Base-by-base conservation (phyloP, 1,140 invertebrate genomes). In the Anoplolepis gracilipes region DNA sequence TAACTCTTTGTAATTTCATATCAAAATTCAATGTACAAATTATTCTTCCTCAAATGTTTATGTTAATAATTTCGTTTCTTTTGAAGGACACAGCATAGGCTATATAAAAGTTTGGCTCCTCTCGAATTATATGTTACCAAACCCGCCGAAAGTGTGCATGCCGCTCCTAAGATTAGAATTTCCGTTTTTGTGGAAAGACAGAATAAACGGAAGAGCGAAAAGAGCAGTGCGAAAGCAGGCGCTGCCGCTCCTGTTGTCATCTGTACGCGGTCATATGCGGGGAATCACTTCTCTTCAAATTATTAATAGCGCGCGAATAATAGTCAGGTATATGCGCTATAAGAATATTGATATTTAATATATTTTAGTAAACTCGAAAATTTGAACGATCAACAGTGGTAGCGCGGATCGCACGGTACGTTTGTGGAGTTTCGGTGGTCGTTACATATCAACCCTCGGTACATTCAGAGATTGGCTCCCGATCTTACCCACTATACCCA, bases 71-170 rank as follows among this genome's bases (percentile, higher is more conserved):
- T 59, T 53, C 16, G 6, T 25, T 33, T 46, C 11, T 16, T n/a
- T 57, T 10, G 7, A 75, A 95, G 96, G 95, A 16, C 96, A 97
- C 46, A 95, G 96, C 0, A 92, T 95, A 55, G 97, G 97, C 10
- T 97, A 97, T 87, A 95, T 97, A 25, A 97, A 97, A 93, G 95
- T 97, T 6, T 97, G 97, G 97, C 93, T 97, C 42, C 94, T 97
- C 91, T 95, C 92, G 46, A 97, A 97, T 91, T 97, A 96, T 87
- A 92, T 93, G 59, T 53, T 93, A 16, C 73, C 88, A 33, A 84
- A 90, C 87, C 57, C 86, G 39, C 62, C 79, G 6, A 73, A 89
- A 76, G 92, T 96, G 53, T 95, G 93, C 88, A 96, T 97, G 95
- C 96, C 96, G 5, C 85, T 91, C 25, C 94, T 97, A 30, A 95